A percentile compares a stretch with the other conserved stretches of the same genome.
Evolutionary conservation across 1,140 invertebrate genomes (phyloP).

Genomic region (Drosophila pandora): DNA sequence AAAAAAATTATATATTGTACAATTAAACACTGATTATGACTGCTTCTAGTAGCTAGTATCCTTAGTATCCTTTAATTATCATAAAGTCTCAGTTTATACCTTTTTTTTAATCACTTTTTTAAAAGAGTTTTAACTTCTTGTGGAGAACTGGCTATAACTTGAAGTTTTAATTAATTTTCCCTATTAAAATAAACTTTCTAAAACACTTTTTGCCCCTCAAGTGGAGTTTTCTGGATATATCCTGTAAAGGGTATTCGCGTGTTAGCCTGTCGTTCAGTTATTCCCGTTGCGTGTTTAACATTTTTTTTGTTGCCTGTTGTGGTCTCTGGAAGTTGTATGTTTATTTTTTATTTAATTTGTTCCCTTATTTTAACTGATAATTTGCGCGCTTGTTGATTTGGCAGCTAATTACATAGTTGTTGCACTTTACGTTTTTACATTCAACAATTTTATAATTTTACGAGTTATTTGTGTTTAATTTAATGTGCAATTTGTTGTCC

Average conservation of each 20-base stretch:
- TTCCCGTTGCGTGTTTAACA: slow-evolving; percentile 28
- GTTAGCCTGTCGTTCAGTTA: background rate
- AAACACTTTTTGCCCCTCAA: background rate
- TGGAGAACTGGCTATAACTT: no score
- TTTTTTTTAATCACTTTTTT: no score
- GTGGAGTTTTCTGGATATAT: background rate
- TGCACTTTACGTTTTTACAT: slow-evolving; percentile 63
- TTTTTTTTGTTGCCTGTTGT: slow-evolving; percentile 14
- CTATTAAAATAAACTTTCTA: background rate
- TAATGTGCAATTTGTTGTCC: slow-evolving; percentile 74
- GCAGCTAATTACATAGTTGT: slow-evolving; percentile 74
- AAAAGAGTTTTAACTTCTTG: no score
- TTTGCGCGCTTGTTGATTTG: slow-evolving; percentile 75
- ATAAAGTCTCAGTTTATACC: background rate
- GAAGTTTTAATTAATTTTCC: no score
- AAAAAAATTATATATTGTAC: no score
- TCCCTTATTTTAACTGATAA: slow-evolving; percentile 50
- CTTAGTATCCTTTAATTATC: background rate
- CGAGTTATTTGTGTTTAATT: slow-evolving; percentile 79
- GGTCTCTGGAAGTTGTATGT: slow-evolving; percentile 2
- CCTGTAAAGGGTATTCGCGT: slow-evolving; percentile 16
- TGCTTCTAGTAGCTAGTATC: no score
- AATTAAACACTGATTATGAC: no score
- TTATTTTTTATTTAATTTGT: slow-evolving; percentile 29
- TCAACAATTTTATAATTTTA: slow-evolving; percentile 60